Percentiles rank a stretch among this genome's conserved stretches.
These are phyloP conservation scores for Oplegnathus fasciatus DNA, from an alignment of 2,113 vertebrate genomes.

Conservation along the genomic window DNA sequence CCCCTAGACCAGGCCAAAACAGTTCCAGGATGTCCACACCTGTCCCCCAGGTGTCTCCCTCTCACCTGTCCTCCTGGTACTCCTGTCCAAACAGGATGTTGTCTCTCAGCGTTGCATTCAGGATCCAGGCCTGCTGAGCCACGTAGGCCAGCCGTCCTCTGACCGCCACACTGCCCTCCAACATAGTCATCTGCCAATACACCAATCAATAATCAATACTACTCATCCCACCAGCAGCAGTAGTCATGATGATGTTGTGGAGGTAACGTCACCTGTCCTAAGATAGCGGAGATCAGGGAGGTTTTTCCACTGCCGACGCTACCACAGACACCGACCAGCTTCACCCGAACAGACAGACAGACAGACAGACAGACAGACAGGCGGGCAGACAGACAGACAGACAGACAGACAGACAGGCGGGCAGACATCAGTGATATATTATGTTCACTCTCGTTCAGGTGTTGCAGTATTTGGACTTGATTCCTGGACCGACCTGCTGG, in stretches of 20 bases:
- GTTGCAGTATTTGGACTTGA: not conserved
- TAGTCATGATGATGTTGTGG: no score
- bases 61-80: conserved; percentile 93
- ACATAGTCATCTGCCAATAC: conserved; percentile 88
- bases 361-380: not conserved
- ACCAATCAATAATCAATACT: not conserved
- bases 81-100: conserved; percentile 95
- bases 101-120: conserved; percentile 91
- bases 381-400: not conserved
- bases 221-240: not conserved
- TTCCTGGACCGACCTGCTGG: conserved; percentile 80
- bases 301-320: conserved; percentile 95
- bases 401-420: not conserved
- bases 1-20: not conserved
- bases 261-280: conserved; percentile 90
- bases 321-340: conserved; percentile 94
- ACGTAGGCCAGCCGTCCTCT: conserved; percentile 91
- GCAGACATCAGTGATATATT: fast-evolving
- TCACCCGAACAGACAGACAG: conserved; percentile 82
- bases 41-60: not conserved
- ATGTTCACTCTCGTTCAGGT: not conserved
- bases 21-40: not conserved
- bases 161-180: conserved; percentile 90
- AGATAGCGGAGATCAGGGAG: conserved; percentile 92
- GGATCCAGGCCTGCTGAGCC: conserved; percentile 96